Base-by-base conservation (phyloP, 2,113 vertebrate species). In the Hipposideros armiger region DNA sequence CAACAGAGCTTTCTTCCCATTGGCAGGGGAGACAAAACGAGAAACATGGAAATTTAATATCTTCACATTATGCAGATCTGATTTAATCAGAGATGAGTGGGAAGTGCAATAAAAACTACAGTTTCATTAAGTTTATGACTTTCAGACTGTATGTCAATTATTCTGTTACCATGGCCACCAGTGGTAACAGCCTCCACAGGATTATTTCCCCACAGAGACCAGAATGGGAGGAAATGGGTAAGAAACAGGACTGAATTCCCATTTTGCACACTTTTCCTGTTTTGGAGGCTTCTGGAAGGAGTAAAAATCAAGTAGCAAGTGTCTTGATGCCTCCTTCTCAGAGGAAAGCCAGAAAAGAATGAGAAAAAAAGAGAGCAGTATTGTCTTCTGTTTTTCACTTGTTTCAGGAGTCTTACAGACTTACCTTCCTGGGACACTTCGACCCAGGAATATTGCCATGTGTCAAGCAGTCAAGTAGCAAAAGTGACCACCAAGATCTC, bases 61-160 rank as follows among this genome's bases (percentile, higher is more conserved):
- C 97, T 98, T 98, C 62, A 54, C 98, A 98, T 99, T 99, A 99
- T 98, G 98, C 97, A 98, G 98, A 99, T 98, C 98, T 98, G 97
- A 99, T 98, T 99, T 98, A 98, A 99, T 99, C 98, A 98, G 98
- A 97, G 97, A 98, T 97, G 98, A 98, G 98, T 95, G 96, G 98
- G 98, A 98, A 98, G 95, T 95, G 97, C 98, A 98, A 98, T 98
- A 98, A 98, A 98, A 98, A 98, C 97, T 88, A 98, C 97, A 98
- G 98, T 99, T 99, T 98, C 98, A 99, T 99, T 98, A 99, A 98
- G 98, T 98, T 99, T 99, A 98, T 98, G 98, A 98, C 97, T 98
- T 98, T 96, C 96, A 98, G 97, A 77, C 95, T 97, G 90, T 95
- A 87, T 97, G 98, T 97, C 98, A 98, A 97, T 98, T 98, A 97